Evolutionary conservation across 1,140 invertebrate genomes (phyloP).

Genomic region (Drosophila sp.): DNA sequence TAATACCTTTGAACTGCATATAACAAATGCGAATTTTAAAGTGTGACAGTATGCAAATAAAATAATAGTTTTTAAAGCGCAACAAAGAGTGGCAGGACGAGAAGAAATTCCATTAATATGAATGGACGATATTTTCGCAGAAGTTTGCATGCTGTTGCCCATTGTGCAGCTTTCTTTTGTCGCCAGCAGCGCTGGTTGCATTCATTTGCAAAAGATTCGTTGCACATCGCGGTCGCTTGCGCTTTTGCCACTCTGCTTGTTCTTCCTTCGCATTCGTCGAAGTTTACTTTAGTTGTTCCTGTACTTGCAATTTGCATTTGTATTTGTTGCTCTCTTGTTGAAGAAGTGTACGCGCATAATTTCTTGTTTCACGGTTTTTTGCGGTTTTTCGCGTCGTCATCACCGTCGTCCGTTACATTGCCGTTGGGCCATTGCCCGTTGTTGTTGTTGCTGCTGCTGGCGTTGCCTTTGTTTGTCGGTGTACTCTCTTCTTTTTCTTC

Average conservation of each 20-base stretch:
- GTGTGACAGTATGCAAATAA: not conserved
- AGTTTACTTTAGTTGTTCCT: slow-evolving; percentile 10
- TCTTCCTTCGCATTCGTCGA: slow-evolving; percentile 42
- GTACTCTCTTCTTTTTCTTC: slow-evolving; percentile 12
- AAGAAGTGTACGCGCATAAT: slow-evolving; percentile 42
- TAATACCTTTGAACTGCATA: not conserved
- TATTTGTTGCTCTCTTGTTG: slow-evolving; percentile 16
- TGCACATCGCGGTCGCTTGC: slow-evolving; percentile 67
- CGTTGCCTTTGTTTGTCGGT: slow-evolving; percentile 42
- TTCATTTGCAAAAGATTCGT: slow-evolving; percentile 76
- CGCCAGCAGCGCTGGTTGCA: slow-evolving; percentile 60
- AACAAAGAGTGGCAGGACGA: not conserved
- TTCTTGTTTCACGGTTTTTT: slow-evolving; percentile 47
- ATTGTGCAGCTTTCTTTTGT: slow-evolving; percentile 70
- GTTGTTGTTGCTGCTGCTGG: slow-evolving; percentile 27
- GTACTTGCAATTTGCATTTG: slow-evolving; percentile 23
- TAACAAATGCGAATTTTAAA: not conserved
- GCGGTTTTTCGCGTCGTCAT: slow-evolving; percentile 53
- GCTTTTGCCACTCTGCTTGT: slow-evolving; percentile 41
- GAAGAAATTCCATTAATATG: not conserved
- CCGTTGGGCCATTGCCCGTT: slow-evolving; percentile 49
- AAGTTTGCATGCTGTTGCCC: not conserved
- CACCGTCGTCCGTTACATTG: slow-evolving; percentile 43
- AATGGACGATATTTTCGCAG: not conserved
- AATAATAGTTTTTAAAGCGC: not conserved